Evolutionary conservation across 1,140 invertebrate genomes (phyloP), one percentile per base, ranked within the genome.

Genomic region (Drosophila obscura): DNA sequence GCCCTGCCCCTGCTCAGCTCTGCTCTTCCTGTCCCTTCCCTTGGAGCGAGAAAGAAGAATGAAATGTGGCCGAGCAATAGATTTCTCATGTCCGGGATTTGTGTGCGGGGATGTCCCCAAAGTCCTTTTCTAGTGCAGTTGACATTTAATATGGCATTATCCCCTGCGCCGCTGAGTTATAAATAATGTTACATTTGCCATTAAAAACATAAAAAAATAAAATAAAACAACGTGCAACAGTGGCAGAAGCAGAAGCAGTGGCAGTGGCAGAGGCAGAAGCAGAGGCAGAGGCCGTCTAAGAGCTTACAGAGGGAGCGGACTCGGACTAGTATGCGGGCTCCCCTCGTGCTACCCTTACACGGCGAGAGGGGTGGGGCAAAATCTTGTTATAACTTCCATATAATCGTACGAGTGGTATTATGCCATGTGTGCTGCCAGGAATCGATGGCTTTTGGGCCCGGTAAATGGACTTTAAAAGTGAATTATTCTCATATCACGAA

Each of bases 21-120:
- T 35, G 8, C 31, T 9, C 31, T 9, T 28, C 6, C 11, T 22
- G 4, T 6, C 19, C 4, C 55, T 57, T 24, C 3, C 22, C 22
- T 39, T 13, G 11, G 46, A 57, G 24, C n/a, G 52, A 51, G n/a
- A 63, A n/a, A n/a, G 44, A 49, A 60, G 52, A 62, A 61, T 46
- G 65, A 83, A 76, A 72, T 73, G 73, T 78, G 58, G 68, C 50
- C 60, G 58, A 60, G 78, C 82, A 87, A 87, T 87, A 87, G 82
- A 87, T 87, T 87, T 87, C 69, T 87, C 83, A 87, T 87, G 82
- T 87, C 82, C 87, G 83, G 83, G 82, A 88, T 88, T 87, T 87
- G 82, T 87, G 56, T 71, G 57, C 60, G 66, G 31, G 49, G 63
- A 74, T 64, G 81, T 81, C 78, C 78, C 81, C 68, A 71, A 87